Conservation (phyloP, 2,888 invertebrate genomes). For the Caenorhabditis imperialis region DNA sequence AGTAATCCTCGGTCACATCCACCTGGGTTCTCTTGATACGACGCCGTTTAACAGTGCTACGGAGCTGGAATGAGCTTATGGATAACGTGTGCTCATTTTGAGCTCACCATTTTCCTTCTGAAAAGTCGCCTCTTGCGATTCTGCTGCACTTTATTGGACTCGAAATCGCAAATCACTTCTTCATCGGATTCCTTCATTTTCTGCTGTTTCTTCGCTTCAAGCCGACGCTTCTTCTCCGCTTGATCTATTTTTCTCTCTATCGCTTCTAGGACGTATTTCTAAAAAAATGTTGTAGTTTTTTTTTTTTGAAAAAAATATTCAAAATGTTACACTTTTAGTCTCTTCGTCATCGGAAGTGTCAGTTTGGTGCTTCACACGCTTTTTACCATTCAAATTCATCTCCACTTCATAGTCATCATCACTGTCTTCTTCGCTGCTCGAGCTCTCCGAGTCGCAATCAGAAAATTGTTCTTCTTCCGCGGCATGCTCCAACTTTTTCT, state of each 20-base stretch:
- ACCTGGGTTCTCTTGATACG: constrained; percentile 10
- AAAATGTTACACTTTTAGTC: neutral
- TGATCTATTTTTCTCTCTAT: constrained; percentile 18
- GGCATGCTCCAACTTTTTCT: too few relatives aligned
- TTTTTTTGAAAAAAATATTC: neutral
- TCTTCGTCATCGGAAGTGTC: neutral
- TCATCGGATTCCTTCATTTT: neutral
- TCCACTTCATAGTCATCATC: constrained; percentile 29
- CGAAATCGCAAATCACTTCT: constrained; percentile 20
- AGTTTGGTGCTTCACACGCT: neutral
- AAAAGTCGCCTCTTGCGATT: constrained; percentile 27
- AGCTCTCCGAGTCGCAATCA: too few relatives aligned
- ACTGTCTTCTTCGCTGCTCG: constrained; percentile 37
- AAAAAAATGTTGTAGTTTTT: neutral
- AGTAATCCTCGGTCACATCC: constrained; percentile 14
- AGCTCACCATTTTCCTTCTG: constrained; percentile 20
- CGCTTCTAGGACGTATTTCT: neutral
- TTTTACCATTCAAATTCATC: too few relatives aligned
- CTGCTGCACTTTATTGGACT: constrained; percentile 7
- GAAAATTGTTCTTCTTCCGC: too few relatives aligned
- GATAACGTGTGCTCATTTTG: neutral
- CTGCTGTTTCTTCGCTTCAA: constrained; percentile 7
- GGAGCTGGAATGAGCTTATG: too few relatives aligned
- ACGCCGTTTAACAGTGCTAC: too few relatives aligned
- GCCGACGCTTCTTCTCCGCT: constrained; percentile 3